These are phyloP conservation scores for Australoheros scitulus DNA, from an alignment of 2,113 vertebrate species.

Conservation along the genomic window DNA sequence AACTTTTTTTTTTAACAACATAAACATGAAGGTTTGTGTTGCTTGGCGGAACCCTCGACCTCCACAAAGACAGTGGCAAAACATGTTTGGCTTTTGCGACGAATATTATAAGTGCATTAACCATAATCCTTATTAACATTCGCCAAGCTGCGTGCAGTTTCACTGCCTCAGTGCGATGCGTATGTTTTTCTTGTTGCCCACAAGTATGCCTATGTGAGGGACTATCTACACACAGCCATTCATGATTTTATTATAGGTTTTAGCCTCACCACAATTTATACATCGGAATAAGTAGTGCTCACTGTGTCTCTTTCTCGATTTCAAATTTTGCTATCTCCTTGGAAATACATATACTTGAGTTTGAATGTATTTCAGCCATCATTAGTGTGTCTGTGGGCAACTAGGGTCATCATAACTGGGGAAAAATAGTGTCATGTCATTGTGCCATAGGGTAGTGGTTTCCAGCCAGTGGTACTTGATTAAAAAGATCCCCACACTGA, in stretches of 20 bases:
- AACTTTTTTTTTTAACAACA: constrained; percentile 24
- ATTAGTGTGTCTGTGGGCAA: constrained; percentile 51
- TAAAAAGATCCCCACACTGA: not conserved
- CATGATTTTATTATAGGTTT: constrained; percentile 87
- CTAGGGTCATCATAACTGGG: constrained; percentile 22
- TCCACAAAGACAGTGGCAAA: constrained; percentile 66
- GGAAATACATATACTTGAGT: not conserved
- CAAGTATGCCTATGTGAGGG: constrained; percentile 86
- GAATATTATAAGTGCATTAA: constrained; percentile 72
- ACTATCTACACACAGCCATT: constrained; percentile 84
- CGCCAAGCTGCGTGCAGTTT: constrained; percentile 89
- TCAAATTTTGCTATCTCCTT: constrained; percentile 71
- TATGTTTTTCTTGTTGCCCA: constrained; percentile 89
- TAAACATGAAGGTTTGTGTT: constrained; percentile 65
- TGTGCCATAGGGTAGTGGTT: not conserved
- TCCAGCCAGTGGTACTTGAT: not conserved
- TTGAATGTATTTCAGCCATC: not conserved
- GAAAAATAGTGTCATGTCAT: constrained; percentile 12
- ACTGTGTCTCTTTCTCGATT: constrained; percentile 72
- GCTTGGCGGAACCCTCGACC: constrained; percentile 62
- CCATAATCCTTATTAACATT: constrained; percentile 94
- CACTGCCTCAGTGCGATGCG: constrained; percentile 82
- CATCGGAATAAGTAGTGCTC: constrained; percentile 52
- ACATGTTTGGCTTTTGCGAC: constrained; percentile 48
- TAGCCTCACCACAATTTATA: constrained; percentile 74